phyloP scores from a whole-genome alignment of 2,888 invertebrate species.

The Lathronympha strigana region DNA sequence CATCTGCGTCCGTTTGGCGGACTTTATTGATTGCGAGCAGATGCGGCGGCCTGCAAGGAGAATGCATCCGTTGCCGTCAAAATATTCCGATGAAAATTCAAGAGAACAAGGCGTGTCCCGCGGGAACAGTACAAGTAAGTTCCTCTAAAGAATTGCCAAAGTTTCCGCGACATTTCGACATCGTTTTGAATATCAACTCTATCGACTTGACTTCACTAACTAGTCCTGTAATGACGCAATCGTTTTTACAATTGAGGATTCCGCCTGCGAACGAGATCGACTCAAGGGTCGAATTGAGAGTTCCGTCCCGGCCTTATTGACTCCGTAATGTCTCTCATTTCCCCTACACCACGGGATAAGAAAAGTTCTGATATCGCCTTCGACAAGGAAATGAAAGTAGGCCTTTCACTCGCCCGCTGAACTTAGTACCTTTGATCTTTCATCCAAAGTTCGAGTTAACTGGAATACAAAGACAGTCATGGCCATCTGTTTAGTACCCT shows the following conservation, averaged over 20 bases:
- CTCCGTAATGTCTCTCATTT: conserved; percentile 81
- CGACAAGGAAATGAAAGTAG: conserved; percentile 72
- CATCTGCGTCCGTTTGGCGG: conserved; percentile 69
- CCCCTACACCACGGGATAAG: conserved; percentile 75
- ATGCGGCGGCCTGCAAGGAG: conserved; percentile 46
- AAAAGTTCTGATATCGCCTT: conserved; percentile 72
- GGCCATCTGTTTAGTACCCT: conserved; percentile 69
- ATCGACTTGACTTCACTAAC: conserved; percentile 37
- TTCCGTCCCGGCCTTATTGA: conserved; percentile 75
- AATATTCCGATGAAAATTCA: conserved; percentile 59
- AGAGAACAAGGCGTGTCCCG: conserved; percentile 53
- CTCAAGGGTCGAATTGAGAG: conserved; percentile 73
- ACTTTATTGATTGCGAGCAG: conserved; percentile 66
- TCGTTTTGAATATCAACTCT: conserved; percentile 63
- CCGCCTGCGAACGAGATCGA: conserved; percentile 66
- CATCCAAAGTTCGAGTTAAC: conserved; percentile 74
- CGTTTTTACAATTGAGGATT: conserved; percentile 54
- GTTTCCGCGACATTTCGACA: conserved; percentile 57
- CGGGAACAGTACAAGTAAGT: conserved; percentile 52
- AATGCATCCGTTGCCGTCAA: conserved; percentile 54
- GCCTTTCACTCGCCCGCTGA: conserved; percentile 68
- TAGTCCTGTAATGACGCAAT: conserved; percentile 63
- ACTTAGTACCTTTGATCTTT: conserved; percentile 80
- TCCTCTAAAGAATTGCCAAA: conserved; percentile 59
- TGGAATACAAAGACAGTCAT: conserved; percentile 72